Evolutionary conservation across 2,797 vertebrate species (phyloP).

Genomic region (Eremophila alpestris): DNA sequence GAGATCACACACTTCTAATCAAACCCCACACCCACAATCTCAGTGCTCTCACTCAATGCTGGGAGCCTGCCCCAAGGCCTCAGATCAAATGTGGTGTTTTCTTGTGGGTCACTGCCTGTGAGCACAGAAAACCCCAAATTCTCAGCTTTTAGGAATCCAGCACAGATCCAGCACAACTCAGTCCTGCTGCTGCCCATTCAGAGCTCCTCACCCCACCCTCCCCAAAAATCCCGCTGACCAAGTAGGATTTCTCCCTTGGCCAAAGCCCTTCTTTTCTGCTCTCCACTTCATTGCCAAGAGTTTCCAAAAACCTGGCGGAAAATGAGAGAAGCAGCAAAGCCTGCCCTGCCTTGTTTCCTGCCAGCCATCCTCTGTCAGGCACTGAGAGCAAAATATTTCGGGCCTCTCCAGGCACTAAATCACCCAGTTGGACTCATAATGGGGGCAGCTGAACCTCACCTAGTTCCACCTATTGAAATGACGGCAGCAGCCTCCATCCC

Average conservation of each 20-base stretch:
- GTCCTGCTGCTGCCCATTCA: not conserved
- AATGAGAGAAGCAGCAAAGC: not conserved
- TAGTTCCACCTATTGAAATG: constrained; percentile 73
- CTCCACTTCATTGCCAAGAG: not conserved
- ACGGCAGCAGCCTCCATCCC: not conserved
- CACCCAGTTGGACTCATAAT: not conserved
- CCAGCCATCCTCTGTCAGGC: constrained; percentile 42
- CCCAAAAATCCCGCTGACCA: constrained; percentile 10
- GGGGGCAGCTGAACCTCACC: constrained; percentile 49
- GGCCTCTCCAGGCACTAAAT: constrained; percentile 37
- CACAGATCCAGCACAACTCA: not conserved
- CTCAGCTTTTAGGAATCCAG: no score
- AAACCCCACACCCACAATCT: no score
- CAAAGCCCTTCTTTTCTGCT: not conserved
- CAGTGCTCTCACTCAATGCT: no score
- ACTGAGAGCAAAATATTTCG: not conserved
- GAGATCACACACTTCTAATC: no score
- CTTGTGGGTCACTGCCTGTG: no score
- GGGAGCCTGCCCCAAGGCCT: no score
- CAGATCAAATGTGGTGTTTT: no score
- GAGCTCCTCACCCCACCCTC: not conserved
- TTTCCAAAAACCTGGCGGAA: not conserved
- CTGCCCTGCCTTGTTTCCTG: constrained; percentile 51
- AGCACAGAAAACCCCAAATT: no score
- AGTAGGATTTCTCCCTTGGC: not conserved